Base-by-base conservation (phyloP, 2,888 invertebrate species). In the Sminthurinus aureus region DNA sequence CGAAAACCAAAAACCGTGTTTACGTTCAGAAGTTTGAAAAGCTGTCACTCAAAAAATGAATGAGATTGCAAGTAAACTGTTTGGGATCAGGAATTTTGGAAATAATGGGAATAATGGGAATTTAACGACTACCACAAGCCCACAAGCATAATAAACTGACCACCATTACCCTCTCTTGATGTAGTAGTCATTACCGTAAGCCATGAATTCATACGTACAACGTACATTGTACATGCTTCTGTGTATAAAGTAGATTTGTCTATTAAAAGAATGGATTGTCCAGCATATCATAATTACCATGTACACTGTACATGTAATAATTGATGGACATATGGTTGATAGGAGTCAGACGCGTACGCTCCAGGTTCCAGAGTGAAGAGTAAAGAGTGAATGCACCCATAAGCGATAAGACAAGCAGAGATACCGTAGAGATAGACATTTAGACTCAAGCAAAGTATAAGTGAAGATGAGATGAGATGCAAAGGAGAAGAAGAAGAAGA, bases 361-460 rank as follows among this genome's bases (percentile, higher is more conserved):
- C 38, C 38, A 38, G 38, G 38, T 38, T 38, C 38, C 6, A 38
- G 38, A 38, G 1, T 38, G 3, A 9, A 58, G 58, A 15, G 18
- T 15, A 58, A 76, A 52, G 76, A 51, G 58, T 76, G 76, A 76
- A 20, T 76, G 76, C 76, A 76, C 76, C 76, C 76, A 76, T 20
- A 50, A 58, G 58, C 11, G 76, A 76, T 52, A 58, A 76, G 50
- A 38, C 73, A 75, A 71, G 24, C 22, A 71, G 71, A 71, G 71
- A 24, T 15, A 58, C 2, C 58, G 1, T 13, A 58, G 4, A 58
- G 58, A 58, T 38, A 38, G 38, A 38, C 38, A 38, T 6, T 38
- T 38, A 6, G 38, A 58, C 6, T 2, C 0, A 58, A 18, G 13
- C 0, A 58, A 18, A 58, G 58, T 58, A 58, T 13, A n/a, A 69